Evolutionary conservation across 2,113 vertebrate genomes (phyloP), one percentile per base, ranked within the genome.

Genomic region (Nicator chloris): DNA sequence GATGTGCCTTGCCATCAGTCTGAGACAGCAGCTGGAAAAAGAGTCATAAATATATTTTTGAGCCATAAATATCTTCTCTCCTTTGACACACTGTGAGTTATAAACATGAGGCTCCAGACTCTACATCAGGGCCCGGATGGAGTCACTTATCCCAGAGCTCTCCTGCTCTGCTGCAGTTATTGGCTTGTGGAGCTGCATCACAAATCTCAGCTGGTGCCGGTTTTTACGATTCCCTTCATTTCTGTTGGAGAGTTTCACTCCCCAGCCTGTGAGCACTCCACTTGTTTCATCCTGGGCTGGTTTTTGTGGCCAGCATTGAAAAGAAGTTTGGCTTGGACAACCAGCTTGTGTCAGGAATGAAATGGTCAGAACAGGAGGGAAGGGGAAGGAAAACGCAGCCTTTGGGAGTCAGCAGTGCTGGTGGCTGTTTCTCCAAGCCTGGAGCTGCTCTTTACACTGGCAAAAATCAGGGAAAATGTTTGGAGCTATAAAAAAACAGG

Each of bases 261-360:
- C 47, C 27, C 70, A 42, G 40, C 24, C 40, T 4, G 0, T 1
- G 47, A 91, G 40, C 1, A 0, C 9, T 59, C 15, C 20, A 0
- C 88, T 80, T 4, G 0, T 70, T 73, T 51, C 2, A 0, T 37
- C 37, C 21, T 13, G 14, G 42, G 35, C 4, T 63, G 44, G 1
- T 6, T 53, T 70, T 30, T 66, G 35, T 44, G 79, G 50, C 39
- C 5, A 3, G 56, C 19, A 51, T 9, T 76, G 51, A 37, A 47
- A 86, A 44, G 23, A 39, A 57, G 21, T 69, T 81, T 45, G 78
- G 44, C 63, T 85, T 35, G 64, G 90, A 37, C 76, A 73, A 13
- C 64, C 82, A 78, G 63, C 26, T n/a, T 22, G 47, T 59, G 86
- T 26, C 50, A 60, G 17, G 15, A 39, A 45, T 15, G 5, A 2